Base-by-base conservation (phyloP, 1,140 invertebrate species). In the Microvelia longipes region DNA sequence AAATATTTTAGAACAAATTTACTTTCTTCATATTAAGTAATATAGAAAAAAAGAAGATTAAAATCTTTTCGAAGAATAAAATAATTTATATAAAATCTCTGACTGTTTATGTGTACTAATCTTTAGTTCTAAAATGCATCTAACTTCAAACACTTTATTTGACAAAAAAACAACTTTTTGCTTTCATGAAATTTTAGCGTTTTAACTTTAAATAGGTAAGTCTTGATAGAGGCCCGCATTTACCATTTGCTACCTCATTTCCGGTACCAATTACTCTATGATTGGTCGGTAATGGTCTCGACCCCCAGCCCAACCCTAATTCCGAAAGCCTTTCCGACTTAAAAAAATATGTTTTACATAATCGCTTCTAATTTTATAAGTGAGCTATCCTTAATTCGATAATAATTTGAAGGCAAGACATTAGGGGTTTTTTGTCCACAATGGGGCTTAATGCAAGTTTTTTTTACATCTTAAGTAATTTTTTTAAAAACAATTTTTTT, bases 271-370 rank as follows among this genome's bases (percentile, higher is more conserved):
- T 70, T 50, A 68, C 67, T 50, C 65, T 28, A 70, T 70, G 70
- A 70, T 70, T 70, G 66, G 28, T n/a, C 29, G 35, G 35, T 70
- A 70, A 70, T 70, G 35, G 29, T 11, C 29, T 24, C 26, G 28
- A 14, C 13, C 14, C 27, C 66, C 70, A 62, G 62, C 70, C 64
- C 30, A 25, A 24, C 66, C 28, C 28, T 30, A 29, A 28, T 28
- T 62, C 28, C 25, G n/a, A n/a, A n/a, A n/a, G n/a, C 63, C 30
- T 28, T 25, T 29, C 68, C 26, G 68, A 61, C 68, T 64, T 29
- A n/a, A 50, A 67, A 64, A 71, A 71, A 71, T 71, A 68, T 71
- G 70, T 71, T 71, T 71, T 71, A 71, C 70, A 71, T 71, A 71
- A 71, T 71, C 67, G 70, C 67, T 68, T 68, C 67, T 64, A 71